Evolutionary conservation across 1,140 invertebrate genomes (phyloP).

Genomic region (Ruditapes philippinarum): DNA sequence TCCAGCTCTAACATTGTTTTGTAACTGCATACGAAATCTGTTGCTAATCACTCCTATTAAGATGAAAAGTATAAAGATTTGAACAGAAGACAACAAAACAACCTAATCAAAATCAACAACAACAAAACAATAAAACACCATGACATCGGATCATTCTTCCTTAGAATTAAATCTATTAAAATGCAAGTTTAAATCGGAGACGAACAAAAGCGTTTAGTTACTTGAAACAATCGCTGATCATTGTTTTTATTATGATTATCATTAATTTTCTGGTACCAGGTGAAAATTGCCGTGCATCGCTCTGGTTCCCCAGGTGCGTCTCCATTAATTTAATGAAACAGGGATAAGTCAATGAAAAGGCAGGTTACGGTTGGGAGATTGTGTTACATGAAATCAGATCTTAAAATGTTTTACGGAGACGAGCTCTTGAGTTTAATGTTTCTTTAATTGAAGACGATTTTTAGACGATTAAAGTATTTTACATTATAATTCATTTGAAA

Average conservation of each 20-base stretch:
- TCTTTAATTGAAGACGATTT: not conserved
- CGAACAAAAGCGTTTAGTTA: not conserved
- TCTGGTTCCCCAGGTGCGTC: not conserved
- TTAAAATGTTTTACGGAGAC: not conserved
- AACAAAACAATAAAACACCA: too few species aligned
- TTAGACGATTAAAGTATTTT: not conserved
- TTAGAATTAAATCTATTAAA: not conserved
- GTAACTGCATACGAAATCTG: too few species aligned
- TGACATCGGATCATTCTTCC: not conserved
- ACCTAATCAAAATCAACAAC: too few species aligned
- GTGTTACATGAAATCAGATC: not conserved
- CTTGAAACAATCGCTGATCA: constrained; percentile 14
- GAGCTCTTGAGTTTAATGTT: not conserved
- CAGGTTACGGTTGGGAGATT: not conserved
- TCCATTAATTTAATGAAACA: constrained; percentile 36
- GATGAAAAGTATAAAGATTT: too few species aligned
- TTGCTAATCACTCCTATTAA: too few species aligned
- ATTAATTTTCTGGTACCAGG: constrained; percentile 12
- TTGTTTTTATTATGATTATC: not conserved
- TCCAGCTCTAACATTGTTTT: too few species aligned
- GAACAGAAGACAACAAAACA: not conserved
- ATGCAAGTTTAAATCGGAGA: not conserved
- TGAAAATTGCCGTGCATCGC: not conserved
- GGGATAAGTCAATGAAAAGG: not conserved
- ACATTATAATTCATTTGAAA: not conserved